A percentile compares a stretch with the other conserved stretches of the same genome.
These are phyloP conservation scores for Pharmacophagus antenor DNA, from an alignment of 2,888 invertebrate genomes.

Conservation along the genomic window DNA sequence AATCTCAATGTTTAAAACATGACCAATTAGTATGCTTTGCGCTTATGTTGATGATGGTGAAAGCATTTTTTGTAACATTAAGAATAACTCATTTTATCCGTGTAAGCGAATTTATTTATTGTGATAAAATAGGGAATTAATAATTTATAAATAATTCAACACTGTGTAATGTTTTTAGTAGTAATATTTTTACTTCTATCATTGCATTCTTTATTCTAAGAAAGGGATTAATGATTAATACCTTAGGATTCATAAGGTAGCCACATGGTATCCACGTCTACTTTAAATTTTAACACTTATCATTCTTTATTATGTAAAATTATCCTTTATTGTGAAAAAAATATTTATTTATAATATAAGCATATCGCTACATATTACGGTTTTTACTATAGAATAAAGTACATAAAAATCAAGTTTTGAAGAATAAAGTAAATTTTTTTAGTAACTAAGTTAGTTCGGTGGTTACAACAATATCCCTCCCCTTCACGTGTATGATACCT, in stretches of 20 bases:
- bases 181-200: background rate
- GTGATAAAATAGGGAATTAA: too few relatives aligned
- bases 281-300: conserved; percentile 1
- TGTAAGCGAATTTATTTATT: too few relatives aligned
- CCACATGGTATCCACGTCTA: background rate
- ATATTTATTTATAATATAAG: background rate
- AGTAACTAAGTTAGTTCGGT: background rate
- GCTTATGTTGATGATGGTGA: background rate
- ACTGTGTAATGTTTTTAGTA: too few relatives aligned
- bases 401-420: background rate
- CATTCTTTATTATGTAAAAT: background rate
- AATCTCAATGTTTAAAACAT: conserved; percentile 6
- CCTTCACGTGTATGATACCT: too few relatives aligned
- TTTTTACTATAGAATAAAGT: too few relatives aligned
- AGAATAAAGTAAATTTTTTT: background rate
- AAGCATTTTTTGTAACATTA: background rate
- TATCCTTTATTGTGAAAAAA: background rate
- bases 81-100: background rate
- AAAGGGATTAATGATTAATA: too few relatives aligned
- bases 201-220: background rate
- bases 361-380: background rate
- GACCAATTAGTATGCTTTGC: background rate
- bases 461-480: background rate
- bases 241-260: background rate
- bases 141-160: too few relatives aligned